Evolutionary conservation across 2,888 invertebrate genomes (phyloP).

Genomic region (Epinotia demarniana): DNA sequence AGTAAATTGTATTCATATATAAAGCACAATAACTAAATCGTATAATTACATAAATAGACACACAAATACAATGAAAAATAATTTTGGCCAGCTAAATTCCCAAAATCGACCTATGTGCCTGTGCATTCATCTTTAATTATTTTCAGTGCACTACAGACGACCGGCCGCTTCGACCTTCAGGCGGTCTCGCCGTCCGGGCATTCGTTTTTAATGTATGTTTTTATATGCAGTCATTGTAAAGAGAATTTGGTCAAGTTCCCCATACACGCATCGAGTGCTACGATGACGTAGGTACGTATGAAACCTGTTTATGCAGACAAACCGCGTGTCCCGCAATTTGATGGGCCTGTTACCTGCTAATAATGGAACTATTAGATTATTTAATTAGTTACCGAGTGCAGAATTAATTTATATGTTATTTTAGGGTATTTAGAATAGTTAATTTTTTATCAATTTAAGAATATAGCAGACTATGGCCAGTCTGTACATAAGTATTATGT

Average conservation of each 20-base stretch:
- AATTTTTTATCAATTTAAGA: too few relatives aligned
- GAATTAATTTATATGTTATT: too few relatives aligned
- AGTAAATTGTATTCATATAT: too few relatives aligned
- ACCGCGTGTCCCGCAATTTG: not conserved
- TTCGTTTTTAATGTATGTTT: slow-evolving; percentile 31
- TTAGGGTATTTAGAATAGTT: too few relatives aligned
- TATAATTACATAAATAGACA: too few relatives aligned
- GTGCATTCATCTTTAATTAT: slow-evolving; percentile 37
- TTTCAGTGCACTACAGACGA: slow-evolving; percentile 42
- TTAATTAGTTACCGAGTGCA: too few relatives aligned
- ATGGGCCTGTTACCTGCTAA: not conserved
- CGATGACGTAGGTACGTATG: not conserved
- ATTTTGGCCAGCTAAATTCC: too few relatives aligned
- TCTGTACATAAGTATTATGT: too few relatives aligned
- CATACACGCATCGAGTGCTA: slow-evolving; percentile 6
- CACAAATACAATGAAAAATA: too few relatives aligned
- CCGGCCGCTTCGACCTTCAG: slow-evolving; percentile 33
- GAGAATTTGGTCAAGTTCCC: slow-evolving; percentile 12
- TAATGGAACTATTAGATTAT: not conserved
- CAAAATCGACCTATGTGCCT: too few relatives aligned
- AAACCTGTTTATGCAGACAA: not conserved
- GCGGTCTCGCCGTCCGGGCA: slow-evolving; percentile 37
- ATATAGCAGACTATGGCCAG: too few relatives aligned
- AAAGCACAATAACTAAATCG: too few relatives aligned
- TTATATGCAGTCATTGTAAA: slow-evolving; percentile 28